Evolutionary conservation across 2,113 vertebrate species (phyloP).

Genomic region (Arizona elegans): DNA sequence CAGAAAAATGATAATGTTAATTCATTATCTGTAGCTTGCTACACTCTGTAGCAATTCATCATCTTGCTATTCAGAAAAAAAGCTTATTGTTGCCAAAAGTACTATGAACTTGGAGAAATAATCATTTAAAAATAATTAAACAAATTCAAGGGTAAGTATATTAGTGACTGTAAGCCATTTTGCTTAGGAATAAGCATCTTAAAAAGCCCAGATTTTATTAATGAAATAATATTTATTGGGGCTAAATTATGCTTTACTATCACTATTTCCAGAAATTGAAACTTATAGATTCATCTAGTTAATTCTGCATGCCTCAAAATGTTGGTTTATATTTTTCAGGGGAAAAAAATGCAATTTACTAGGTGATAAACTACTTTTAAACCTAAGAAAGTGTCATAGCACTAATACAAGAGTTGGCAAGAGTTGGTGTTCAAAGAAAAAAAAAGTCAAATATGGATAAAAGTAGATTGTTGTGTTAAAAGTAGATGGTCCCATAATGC

Average conservation of each 20-base stretch:
- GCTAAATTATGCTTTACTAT: background rate
- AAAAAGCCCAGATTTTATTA: background rate
- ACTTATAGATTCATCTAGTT: background rate
- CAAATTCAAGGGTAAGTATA: background rate
- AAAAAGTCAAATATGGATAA: background rate
- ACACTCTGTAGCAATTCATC: constrained; percentile 32
- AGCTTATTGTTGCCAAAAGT: constrained; percentile 38
- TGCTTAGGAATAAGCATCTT: background rate
- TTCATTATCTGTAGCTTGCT: background rate
- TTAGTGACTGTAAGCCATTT: background rate
- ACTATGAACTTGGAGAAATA: constrained; percentile 22
- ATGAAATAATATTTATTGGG: background rate
- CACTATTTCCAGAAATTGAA: background rate
- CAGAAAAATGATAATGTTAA: constrained; percentile 29
- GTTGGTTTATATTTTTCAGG: background rate
- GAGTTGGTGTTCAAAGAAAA: background rate
- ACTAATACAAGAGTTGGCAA: background rate
- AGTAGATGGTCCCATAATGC: background rate
- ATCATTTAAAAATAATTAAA: background rate
- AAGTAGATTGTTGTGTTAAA: background rate
- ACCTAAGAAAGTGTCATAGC: background rate
- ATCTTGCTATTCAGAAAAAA: constrained; percentile 34
- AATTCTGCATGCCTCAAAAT: too few relatives aligned
- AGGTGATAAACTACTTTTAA: background rate
- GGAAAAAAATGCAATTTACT: background rate